phyloP scores from a whole-genome alignment of 2,888 invertebrate species.

The Rotaria sp. region DNA sequence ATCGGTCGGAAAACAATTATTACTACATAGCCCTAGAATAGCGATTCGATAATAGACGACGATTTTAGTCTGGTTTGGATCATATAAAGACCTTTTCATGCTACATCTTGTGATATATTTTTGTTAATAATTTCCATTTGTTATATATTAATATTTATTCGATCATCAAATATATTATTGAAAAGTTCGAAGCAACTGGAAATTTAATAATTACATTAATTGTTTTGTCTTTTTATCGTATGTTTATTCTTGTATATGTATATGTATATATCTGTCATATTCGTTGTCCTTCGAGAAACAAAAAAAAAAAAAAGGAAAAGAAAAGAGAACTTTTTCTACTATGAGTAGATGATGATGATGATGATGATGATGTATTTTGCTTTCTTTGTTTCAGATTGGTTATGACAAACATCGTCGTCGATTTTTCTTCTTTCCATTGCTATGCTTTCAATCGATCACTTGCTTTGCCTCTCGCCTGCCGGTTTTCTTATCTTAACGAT shows the following conservation, averaged over 20 bases:
- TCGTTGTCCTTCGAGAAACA: no score
- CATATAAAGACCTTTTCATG: no score
- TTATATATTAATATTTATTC: no score
- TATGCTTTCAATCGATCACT: conserved; percentile 11
- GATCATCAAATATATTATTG: no score
- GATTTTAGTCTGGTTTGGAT: no score
- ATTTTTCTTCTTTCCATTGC: conserved; percentile 4
- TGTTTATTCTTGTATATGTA: background rate
- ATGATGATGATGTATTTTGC: conserved; percentile 12
- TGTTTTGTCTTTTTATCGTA: background rate
- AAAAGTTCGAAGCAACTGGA: no score
- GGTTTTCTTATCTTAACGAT: background rate
- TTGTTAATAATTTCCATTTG: no score
- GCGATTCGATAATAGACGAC: no score
- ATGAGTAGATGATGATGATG: conserved; percentile 3
- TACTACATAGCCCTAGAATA: no score
- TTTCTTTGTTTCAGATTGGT: conserved; percentile 22
- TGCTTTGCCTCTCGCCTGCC: background rate
- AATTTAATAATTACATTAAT: background rate
- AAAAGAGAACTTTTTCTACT: background rate
- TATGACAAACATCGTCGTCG: conserved; percentile 7
- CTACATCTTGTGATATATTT: no score
- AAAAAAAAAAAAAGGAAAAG: no score
- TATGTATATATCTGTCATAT: background rate
- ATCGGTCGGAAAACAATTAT: no score